Conservation (phyloP, 2,113 vertebrate species). For the Pterocles orientalis region DNA sequence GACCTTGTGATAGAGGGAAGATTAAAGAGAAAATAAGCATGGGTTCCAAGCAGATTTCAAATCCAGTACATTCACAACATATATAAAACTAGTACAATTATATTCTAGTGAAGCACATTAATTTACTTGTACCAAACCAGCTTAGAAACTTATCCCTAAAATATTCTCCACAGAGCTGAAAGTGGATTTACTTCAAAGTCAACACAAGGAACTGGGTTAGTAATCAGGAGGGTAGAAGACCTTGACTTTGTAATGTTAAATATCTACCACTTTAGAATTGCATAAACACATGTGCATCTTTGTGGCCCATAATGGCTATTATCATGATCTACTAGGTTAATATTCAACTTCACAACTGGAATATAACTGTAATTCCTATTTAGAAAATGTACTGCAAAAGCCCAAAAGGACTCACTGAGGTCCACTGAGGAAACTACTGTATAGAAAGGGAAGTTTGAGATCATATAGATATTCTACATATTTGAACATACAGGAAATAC, state of each 20-base stretch:
- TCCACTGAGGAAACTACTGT: not conserved
- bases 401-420: not conserved
- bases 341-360: not conserved
- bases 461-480: not conserved
- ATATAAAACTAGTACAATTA: not conserved
- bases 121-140: not conserved
- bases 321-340: not conserved
- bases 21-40: not conserved
- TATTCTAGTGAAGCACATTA: not conserved
- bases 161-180: not conserved
- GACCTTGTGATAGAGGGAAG: not conserved
- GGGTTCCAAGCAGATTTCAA: not conserved
- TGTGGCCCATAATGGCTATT: not conserved
- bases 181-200: not conserved
- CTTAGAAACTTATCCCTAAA: not conserved
- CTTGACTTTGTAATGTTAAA: not conserved
- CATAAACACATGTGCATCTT: not conserved
- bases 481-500: not conserved
- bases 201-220: not conserved
- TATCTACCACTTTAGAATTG: not conserved
- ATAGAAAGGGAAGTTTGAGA: not conserved
- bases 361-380: not conserved
- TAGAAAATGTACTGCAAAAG: not conserved
- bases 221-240: not conserved
- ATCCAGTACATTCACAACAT: not conserved